Evolutionary conservation across 1,140 invertebrate species (phyloP).

Genomic region (Caenorhabditis elegans): DNA sequence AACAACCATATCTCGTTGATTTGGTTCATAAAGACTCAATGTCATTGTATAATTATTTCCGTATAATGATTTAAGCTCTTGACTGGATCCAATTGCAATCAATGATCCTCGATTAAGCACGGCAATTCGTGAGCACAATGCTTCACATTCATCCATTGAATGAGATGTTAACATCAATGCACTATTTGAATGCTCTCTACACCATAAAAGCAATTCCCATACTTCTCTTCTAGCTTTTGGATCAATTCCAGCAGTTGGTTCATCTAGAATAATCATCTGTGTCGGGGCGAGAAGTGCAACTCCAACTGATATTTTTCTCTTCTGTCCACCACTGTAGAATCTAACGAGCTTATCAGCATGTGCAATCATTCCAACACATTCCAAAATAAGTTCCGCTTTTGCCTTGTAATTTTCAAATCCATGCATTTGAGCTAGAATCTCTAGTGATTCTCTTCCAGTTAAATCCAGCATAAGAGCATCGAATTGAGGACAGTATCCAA

Average conservation of each 20-base stretch:
- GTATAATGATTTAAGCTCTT: slow-evolving; percentile 68
- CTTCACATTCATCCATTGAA: slow-evolving; percentile 64
- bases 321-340: slow-evolving; percentile 68
- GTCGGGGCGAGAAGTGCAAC: slow-evolving; percentile 70
- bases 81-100: slow-evolving; percentile 69
- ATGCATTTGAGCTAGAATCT: slow-evolving; percentile 69
- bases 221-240: slow-evolving; percentile 70
- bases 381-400: slow-evolving; percentile 35
- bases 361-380: slow-evolving; percentile 39
- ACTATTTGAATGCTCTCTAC: background rate
- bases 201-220: slow-evolving; percentile 67
- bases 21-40: background rate
- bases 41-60: slow-evolving; percentile 37
- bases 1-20: background rate
- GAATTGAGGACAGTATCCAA: slow-evolving; percentile 82
- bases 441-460: slow-evolving; percentile 68
- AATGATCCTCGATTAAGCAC: slow-evolving; percentile 68
- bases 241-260: slow-evolving; percentile 72
- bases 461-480: slow-evolving; percentile 67
- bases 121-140: slow-evolving; percentile 56
- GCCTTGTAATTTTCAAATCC: slow-evolving; percentile 56
- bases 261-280: slow-evolving; percentile 70
- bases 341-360: slow-evolving; percentile 47
- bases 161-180: slow-evolving; percentile 60
- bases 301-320: slow-evolving; percentile 69